Evolutionary conservation across 2,797 vertebrate genomes (phyloP).

Genomic region (Crocidura indochinensis): DNA sequence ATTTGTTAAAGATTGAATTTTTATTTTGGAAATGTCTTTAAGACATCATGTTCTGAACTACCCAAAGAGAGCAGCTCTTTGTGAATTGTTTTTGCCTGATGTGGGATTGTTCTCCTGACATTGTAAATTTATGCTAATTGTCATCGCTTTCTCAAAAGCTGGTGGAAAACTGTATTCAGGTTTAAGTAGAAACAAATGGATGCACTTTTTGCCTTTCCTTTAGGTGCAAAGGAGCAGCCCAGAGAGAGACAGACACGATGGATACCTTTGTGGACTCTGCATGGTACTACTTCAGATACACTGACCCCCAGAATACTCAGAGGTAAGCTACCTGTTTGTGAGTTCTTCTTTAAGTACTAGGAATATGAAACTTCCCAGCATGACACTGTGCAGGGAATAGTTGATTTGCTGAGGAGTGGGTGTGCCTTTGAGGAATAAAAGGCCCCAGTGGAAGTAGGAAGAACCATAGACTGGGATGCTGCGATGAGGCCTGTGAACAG

Average conservation of each 20-base stretch:
- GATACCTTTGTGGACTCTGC: slow-evolving; percentile 98
- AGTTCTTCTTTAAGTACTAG: fast-evolving
- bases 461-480: too few species aligned
- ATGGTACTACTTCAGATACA: slow-evolving; percentile 98
- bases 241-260: slow-evolving; percentile 97
- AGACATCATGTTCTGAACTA: not conserved
- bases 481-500: not conserved
- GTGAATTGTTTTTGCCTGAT: not conserved
- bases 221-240: slow-evolving; percentile 95
- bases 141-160: slow-evolving; percentile 46
- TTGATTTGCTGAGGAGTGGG: not conserved
- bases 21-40: slow-evolving; percentile 26
- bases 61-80: slow-evolving; percentile 1
- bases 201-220: slow-evolving; percentile 39
- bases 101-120: slow-evolving; percentile 20
- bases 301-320: slow-evolving; percentile 93
- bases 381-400: not conserved
- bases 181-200: not conserved
- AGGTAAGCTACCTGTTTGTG: slow-evolving; percentile 90
- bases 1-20: not conserved
- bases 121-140: slow-evolving; percentile 20
- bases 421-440: not conserved
- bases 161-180: not conserved
- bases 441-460: not conserved
- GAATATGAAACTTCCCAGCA: not conserved